Evolutionary conservation across 2,797 vertebrate genomes (phyloP).

Genomic region (Pagetopsis macropterus): DNA sequence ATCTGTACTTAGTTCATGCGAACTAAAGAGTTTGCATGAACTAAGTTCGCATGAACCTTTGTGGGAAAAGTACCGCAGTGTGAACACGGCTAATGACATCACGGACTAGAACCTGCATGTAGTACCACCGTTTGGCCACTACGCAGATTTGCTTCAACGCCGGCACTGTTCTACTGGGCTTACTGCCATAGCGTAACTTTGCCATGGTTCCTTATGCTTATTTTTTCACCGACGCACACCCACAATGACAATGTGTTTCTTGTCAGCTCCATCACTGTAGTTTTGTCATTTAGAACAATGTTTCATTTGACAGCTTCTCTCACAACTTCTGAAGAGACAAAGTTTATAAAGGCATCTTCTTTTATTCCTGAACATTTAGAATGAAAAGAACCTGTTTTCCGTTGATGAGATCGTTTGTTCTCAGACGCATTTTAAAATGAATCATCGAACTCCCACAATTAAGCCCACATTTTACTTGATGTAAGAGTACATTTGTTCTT

Average conservation of each 20-base stretch:
- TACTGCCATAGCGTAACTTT: no score
- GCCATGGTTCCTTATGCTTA: conserved; percentile 40
- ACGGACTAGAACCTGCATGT: no score
- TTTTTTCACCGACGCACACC: conserved; percentile 55
- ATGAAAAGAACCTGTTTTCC: conserved; percentile 33
- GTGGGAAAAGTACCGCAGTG: no score
- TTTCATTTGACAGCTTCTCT: conserved; percentile 58
- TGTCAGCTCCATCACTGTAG: conserved; percentile 49
- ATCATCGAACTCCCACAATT: conserved; percentile 46
- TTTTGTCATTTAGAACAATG: conserved; percentile 61
- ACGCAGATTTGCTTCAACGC: no score
- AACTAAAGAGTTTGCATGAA: no score
- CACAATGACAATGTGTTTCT: conserved; percentile 41
- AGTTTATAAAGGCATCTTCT: conserved; percentile 28
- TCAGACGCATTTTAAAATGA: conserved; percentile 23
- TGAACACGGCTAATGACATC: no score
- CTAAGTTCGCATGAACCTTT: no score
- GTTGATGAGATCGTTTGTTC: conserved; percentile 22
- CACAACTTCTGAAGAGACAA: conserved; percentile 14
- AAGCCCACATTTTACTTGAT: conserved; percentile 21
- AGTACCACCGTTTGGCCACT: no score
- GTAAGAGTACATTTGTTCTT: neutral
- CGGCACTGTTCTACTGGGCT: no score
- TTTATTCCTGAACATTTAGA: conserved; percentile 28
- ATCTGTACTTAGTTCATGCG: no score